Evolutionary conservation across 2,797 vertebrate genomes (phyloP).

Genomic region (Amphiprion clarkii): DNA sequence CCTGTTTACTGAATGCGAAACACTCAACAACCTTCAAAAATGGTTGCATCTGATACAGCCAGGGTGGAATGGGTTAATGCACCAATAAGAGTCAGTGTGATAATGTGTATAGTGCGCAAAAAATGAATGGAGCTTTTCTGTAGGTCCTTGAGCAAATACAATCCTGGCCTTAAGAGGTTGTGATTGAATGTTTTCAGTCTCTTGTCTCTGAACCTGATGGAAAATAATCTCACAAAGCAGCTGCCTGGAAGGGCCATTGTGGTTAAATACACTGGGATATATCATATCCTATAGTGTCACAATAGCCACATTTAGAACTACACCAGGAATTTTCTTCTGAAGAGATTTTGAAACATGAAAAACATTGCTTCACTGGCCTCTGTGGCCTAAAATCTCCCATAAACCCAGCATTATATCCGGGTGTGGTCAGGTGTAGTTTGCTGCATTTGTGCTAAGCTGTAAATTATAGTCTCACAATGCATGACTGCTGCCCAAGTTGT

Average conservation of each 20-base stretch:
- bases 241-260: not conserved
- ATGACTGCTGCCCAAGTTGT: not conserved
- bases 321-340: too few species aligned
- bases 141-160: not conserved
- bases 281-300: not conserved
- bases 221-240: slow-evolving; percentile 9
- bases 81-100: too few species aligned
- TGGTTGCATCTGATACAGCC: not conserved
- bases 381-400: not conserved
- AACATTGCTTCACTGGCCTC: too few species aligned
- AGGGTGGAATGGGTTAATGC: not conserved
- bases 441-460: not conserved
- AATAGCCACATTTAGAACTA: not conserved
- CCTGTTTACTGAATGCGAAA: not conserved
- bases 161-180: slow-evolving; percentile 8
- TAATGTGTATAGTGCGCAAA: too few species aligned
- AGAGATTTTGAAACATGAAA: not conserved
- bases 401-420: not conserved
- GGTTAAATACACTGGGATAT: not conserved
- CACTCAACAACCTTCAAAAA: slow-evolving; percentile 3
- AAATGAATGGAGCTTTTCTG: not conserved
- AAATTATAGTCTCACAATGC: not conserved
- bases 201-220: not conserved
- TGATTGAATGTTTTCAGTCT: slow-evolving; percentile 8
- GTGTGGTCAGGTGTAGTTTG: not conserved